phyloP scores from a whole-genome alignment of 2,113 vertebrate genomes.

The Cettia cetti region DNA sequence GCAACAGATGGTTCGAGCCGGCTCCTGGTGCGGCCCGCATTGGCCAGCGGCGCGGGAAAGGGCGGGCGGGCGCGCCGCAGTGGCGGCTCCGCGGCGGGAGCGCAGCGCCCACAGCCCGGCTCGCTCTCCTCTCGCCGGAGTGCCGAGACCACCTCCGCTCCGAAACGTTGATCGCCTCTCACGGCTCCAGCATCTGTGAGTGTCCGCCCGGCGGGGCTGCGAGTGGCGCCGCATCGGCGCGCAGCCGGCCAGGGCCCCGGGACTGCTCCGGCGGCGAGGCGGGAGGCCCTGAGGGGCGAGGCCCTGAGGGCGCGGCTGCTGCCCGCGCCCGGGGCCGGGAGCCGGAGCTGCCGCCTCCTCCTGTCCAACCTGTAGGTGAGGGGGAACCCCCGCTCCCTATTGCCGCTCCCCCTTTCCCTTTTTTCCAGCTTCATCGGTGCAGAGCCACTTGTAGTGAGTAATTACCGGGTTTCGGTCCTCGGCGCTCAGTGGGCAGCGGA shows the following conservation, averaged over 20 bases:
- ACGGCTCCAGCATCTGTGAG: neutral
- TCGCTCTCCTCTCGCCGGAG: no score
- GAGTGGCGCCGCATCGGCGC: neutral
- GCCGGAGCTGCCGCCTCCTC: neutral
- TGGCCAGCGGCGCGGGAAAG: slow-evolving; percentile 20
- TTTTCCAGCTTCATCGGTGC: neutral
- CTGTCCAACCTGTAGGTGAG: neutral
- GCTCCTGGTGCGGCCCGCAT: slow-evolving; percentile 37
- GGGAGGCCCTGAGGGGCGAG: neutral
- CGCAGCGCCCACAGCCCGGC: neutral
- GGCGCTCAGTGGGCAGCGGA: neutral
- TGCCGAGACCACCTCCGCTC: neutral
- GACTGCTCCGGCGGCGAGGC: neutral
- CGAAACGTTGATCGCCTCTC: neutral
- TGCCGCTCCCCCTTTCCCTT: fast-evolving
- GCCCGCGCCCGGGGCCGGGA: neutral
- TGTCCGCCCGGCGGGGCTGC: neutral
- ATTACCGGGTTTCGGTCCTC: neutral
- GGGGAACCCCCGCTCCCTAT: fast-evolving
- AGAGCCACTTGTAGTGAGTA: neutral
- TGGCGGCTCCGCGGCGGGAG: neutral
- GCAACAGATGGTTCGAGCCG: slow-evolving; percentile 74
- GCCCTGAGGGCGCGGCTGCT: neutral
- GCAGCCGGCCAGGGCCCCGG: neutral
- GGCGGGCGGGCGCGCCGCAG: neutral